phyloP scores from a whole-genome alignment of 2,888 invertebrate genomes.

The Nysson spinosus region DNA sequence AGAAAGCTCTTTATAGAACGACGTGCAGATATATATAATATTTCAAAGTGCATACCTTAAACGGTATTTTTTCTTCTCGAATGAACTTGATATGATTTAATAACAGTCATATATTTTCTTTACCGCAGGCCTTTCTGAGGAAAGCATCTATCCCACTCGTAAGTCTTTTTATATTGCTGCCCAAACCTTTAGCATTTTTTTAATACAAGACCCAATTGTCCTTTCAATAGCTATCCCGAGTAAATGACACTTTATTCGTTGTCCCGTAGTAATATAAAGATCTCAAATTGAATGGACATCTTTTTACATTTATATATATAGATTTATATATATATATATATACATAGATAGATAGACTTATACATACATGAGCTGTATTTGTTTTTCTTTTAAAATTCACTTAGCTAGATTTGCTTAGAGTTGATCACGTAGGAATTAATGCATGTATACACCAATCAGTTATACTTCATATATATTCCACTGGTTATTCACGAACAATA shows the following conservation, averaged over 20 bases:
- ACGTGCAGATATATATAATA: constrained; percentile 26
- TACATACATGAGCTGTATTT: constrained; percentile 1
- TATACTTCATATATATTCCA: constrained; percentile 31
- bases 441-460: constrained; percentile 49
- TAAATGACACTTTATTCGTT: constrained; percentile 29
- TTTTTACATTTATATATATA: constrained; percentile 52
- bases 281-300: constrained; percentile 56
- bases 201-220: constrained; percentile 31
- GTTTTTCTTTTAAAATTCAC: constrained; percentile 34
- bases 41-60: constrained; percentile 43
- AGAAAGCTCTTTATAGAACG: too few species aligned
- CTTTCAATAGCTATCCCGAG: constrained; percentile 8
- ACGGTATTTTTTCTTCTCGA: constrained; percentile 32
- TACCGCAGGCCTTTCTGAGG: constrained; percentile 81
- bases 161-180: constrained; percentile 76
- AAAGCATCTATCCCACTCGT: constrained; percentile 82
- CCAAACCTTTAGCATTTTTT: constrained; percentile 45
- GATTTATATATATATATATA: too few species aligned
- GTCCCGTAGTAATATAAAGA: constrained; percentile 49
- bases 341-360: too few species aligned
- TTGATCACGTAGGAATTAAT: constrained; percentile 52
- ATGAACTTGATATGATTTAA: constrained; percentile 44
- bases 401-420: constrained; percentile 53
- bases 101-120: constrained; percentile 57
- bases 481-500: constrained; percentile 22